Conservation (phyloP, 1,140 invertebrate genomes). For the Aphis gossypii region DNA sequence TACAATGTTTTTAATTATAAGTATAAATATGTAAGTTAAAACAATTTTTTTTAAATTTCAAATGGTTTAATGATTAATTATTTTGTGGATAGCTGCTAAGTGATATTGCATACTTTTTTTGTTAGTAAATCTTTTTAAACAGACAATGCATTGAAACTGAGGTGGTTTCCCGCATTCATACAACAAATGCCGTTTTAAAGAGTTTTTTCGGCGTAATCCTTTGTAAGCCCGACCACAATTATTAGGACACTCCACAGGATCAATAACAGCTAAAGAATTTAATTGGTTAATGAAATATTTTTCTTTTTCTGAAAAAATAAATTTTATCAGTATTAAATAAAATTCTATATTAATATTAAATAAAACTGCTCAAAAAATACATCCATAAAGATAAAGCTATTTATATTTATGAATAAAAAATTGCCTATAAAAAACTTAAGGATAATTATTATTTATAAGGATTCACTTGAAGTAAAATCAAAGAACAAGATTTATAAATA, state of each 20-base stretch:
- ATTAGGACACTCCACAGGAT: slow-evolving; percentile 45
- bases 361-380: not conserved
- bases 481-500: not conserved
- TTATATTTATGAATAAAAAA: not conserved
- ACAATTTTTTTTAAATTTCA: not conserved
- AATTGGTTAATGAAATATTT: not conserved
- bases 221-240: slow-evolving; percentile 58
- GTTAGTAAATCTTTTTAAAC: slow-evolving; percentile 60
- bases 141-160: slow-evolving; percentile 66
- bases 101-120: slow-evolving; percentile 45
- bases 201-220: slow-evolving; percentile 62
- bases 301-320: slow-evolving; percentile 13
- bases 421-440: not conserved
- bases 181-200: slow-evolving; percentile 67
- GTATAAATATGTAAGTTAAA: not conserved
- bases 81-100: slow-evolving; percentile 33
- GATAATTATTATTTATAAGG: not conserved
- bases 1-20: not conserved
- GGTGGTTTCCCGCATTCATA: slow-evolving; percentile 69
- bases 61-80: not conserved
- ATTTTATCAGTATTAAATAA: not conserved
- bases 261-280: not conserved
- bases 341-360: not conserved
- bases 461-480: not conserved
- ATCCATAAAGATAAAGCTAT: not conserved